Base-by-base conservation (phyloP, 2,797 vertebrate species). In the Esox lucius region DNA sequence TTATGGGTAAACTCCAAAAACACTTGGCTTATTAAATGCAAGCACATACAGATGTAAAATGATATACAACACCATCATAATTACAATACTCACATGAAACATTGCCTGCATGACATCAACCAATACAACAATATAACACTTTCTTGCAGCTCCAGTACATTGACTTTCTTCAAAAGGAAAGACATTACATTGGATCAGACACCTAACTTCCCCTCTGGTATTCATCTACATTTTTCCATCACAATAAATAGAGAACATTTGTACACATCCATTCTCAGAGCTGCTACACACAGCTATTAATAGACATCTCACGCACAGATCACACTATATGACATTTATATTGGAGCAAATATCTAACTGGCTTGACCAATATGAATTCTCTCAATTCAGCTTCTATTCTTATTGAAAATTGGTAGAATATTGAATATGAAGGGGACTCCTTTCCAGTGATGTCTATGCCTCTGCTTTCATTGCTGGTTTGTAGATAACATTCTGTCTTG, bases 401-500 rank as follows among this genome's bases (percentile, higher is more conserved):
- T 64, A 28, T 28, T 5, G 61, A 16, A 64, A 16, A 5, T 1
- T 6, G 26, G 15, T 15, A 15, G 24, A 62, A 62, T 28, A 28
- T 28, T 1, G 2, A n/a, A 67, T 67, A 19, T 67, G 65, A 35
- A 19, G 15, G 16, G 26, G 46, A 51, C 11, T 33, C 48, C 19
- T 62, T 19, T 62, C 66, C n/a, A 24, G 22, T 51, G 65, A 56
- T 11, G 6, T 76, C 76, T 76, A 83, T 46, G 80, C 84, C 13
- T 87, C 86, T 6, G 82, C 85, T 72, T 78, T 87, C 17, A 72
- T 74, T 13, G 86, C 79, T 49, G 84, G 86, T 74, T 85, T 89
- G 73, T 91, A 91, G 70, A 87, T 81, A 7, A 89, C 90, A 66
- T 87, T 85, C 79, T 82, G 81, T 61, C 80, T 81, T 42, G 77